Evolutionary conservation across 2,113 vertebrate genomes (phyloP).

Genomic region (Dolichallabes microphthalmus): DNA sequence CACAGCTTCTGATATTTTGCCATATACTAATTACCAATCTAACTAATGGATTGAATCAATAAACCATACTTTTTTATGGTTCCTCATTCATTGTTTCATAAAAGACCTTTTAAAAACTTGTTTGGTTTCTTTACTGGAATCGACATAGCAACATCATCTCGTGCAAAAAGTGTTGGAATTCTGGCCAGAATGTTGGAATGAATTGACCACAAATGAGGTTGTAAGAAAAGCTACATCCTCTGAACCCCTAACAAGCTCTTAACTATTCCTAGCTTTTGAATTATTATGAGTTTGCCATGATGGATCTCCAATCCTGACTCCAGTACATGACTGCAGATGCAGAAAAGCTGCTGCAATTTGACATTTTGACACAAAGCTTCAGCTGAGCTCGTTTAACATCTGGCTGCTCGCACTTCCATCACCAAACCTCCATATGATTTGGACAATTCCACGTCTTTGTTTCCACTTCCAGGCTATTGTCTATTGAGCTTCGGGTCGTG

Average conservation of each 20-base stretch:
- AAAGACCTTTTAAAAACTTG: not conserved
- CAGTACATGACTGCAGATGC: not conserved
- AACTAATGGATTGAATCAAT: not conserved
- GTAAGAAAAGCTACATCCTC: not conserved
- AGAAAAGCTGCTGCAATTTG: not conserved
- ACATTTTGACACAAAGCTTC: slow-evolving; percentile 30
- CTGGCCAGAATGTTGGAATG: not conserved
- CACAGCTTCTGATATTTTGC: not conserved
- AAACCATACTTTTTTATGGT: too few relatives aligned
- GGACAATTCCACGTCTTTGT: slow-evolving; percentile 59
- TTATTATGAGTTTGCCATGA: not conserved
- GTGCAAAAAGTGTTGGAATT: not conserved
- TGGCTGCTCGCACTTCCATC: slow-evolving; percentile 49
- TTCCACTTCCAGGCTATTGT: slow-evolving; percentile 66
- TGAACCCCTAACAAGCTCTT: not conserved
- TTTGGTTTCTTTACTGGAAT: not conserved
- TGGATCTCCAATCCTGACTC: not conserved
- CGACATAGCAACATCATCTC: not conserved
- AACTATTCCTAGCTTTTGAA: not conserved
- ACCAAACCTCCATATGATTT: slow-evolving; percentile 59
- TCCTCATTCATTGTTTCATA: not conserved
- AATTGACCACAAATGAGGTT: not conserved
- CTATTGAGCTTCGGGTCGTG: slow-evolving; percentile 55
- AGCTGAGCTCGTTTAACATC: slow-evolving; percentile 51
- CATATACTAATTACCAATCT: not conserved